These are phyloP conservation scores for Melanostigma gelatinosum DNA, from an alignment of 2,113 vertebrate genomes.

Conservation along the genomic window DNA sequence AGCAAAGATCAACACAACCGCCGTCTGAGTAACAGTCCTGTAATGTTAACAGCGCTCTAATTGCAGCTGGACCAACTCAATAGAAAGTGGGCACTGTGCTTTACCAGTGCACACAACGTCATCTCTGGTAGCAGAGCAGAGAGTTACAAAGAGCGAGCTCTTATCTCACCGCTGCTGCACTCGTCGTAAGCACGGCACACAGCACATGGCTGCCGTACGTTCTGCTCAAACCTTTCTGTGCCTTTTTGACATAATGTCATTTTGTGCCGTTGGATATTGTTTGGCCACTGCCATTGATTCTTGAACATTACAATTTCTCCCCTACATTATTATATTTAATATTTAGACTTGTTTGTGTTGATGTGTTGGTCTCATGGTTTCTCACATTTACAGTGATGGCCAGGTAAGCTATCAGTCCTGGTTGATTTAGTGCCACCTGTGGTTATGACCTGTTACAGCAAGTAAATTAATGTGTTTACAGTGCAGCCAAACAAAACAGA, in stretches of 20 bases:
- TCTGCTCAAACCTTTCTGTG: neutral
- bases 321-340: neutral
- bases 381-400: neutral
- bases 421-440: no score
- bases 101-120: neutral
- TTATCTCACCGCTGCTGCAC: neutral
- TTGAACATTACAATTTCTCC: neutral
- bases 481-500: neutral
- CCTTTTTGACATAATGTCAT: neutral
- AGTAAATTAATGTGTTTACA: no score
- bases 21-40: neutral
- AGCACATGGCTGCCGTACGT: no score
- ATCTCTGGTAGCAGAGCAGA: neutral
- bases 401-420: no score
- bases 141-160: no score
- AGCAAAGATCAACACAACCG: conserved; percentile 5
- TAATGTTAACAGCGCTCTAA: neutral
- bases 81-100: neutral
- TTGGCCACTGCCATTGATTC: neutral
- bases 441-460: no score
- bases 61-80: neutral
- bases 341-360: neutral
- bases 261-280: neutral
- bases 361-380: no score
- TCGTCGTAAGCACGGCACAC: neutral